Base-by-base conservation (phyloP, 2,113 vertebrate species). In the Pogona vitticeps region DNA sequence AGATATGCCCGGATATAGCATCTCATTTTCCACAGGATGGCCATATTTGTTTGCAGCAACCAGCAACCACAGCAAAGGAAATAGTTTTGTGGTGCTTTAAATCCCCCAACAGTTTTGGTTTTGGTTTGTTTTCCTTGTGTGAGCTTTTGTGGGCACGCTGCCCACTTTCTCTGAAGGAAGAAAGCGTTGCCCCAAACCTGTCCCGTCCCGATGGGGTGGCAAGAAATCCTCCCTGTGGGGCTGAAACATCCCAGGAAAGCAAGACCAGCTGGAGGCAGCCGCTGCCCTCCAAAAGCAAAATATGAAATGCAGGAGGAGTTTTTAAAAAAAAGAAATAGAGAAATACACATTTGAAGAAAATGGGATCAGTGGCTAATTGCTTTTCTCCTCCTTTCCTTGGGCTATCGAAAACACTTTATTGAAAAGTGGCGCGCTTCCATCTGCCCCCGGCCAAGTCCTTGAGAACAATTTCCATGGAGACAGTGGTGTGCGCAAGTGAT, bases 391-490 rank as follows among this genome's bases (percentile, higher is more conserved):
- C 5, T 17, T 42, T 28, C 23, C 9, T 42, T 46, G 42, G 28
- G 31, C 10, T 52, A 10, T 56, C 31, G 52, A 12, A 70, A 33
- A 31, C 65, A 10, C 3, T 42, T n/a, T 0, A 9, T 17, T 31
- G 59, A 15, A 13, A 17, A 14, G 46, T 1, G 67, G 42, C 7
- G 0, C 21, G 15, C 76, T 31, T n/a, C 76, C 56, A 63, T 33
- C 76, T 58, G 28, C 28, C 15, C 65, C 67, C 10, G 15, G 17
- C 80, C 80, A 70, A 56, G 42, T 46, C 65, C 80, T 71, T 33
- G 65, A 82, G 80, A 70, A 20, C 65, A 1, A 82, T 82, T 82
- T 82, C 80, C 80, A 70, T 82, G 80, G 80, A 14, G 80, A 70
- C 80, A 23, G 80, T 31, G 15, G 8, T n/a, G 38, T 8, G 9